Evolutionary conservation across 2,113 vertebrate species (phyloP).

Genomic region (Myrmophylax atrothorax): DNA sequence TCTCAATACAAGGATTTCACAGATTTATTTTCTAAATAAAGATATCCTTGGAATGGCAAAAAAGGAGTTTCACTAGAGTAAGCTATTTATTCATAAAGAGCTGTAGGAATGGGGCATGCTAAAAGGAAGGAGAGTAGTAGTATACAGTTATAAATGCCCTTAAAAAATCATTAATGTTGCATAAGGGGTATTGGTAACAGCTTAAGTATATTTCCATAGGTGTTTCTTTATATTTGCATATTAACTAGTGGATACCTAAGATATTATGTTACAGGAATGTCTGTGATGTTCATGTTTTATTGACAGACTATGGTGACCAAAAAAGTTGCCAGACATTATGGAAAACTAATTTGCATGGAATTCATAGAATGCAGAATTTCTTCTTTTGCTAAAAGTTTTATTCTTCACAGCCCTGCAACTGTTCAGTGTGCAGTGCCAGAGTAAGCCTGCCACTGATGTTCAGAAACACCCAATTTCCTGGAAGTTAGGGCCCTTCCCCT

Average conservation of each 20-base stretch:
- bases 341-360: constrained; percentile 55
- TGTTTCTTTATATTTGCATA: constrained; percentile 77
- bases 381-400: not conserved
- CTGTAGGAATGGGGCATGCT: not conserved
- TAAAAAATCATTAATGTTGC: constrained; percentile 71
- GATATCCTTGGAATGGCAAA: not conserved
- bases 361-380: constrained; percentile 39
- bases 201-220: constrained; percentile 77
- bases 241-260: constrained; percentile 73
- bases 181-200: constrained; percentile 73
- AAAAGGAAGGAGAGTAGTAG: not conserved
- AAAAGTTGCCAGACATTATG: constrained; percentile 47
- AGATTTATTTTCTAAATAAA: not conserved
- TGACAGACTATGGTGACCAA: constrained; percentile 53
- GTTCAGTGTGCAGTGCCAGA: not conserved
- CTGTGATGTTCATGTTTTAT: constrained; percentile 72
- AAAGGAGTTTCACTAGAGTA: constrained; percentile 8
- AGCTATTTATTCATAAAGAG: not conserved
- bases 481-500: not conserved
- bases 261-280: constrained; percentile 70
- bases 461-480: not conserved
- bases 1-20: not conserved
- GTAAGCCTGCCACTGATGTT: not conserved
- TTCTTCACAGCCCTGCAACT: not conserved
- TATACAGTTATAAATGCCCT: constrained; percentile 54